phyloP scores from a whole-genome alignment of 2,113 vertebrate genomes.

The Noturus placidus region DNA sequence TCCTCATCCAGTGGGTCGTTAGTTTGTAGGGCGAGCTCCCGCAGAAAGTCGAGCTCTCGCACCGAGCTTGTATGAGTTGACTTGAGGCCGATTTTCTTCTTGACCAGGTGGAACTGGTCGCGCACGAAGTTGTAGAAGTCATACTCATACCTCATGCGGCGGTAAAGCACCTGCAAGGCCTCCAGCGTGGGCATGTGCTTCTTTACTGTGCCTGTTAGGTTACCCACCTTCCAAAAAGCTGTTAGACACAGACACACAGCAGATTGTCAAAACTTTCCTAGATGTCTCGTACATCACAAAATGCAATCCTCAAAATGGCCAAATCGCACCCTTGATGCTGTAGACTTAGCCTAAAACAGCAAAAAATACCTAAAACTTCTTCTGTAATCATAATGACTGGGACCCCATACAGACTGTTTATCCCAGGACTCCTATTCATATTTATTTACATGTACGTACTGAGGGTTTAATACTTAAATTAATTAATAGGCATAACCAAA shows the following conservation, averaged over 20 bases:
- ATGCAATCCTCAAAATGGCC: not conserved
- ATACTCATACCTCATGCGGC: slow-evolving; percentile 94
- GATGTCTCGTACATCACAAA: not conserved
- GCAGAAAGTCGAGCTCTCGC: slow-evolving; percentile 74
- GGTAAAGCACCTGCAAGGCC: slow-evolving; percentile 92
- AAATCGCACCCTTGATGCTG: not conserved
- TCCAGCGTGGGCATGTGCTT: slow-evolving; percentile 90
- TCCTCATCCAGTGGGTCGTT: slow-evolving; percentile 82
- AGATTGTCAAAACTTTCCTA: not conserved
- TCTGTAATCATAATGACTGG: not conserved
- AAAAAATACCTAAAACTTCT: not conserved
- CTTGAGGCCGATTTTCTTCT: slow-evolving; percentile 94
- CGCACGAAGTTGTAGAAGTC: slow-evolving; percentile 96
- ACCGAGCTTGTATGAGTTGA: slow-evolving; percentile 68
- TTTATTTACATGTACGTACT: not conserved
- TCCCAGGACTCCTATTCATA: not conserved
- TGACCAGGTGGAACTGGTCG: slow-evolving; percentile 92
- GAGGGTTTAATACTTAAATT: not conserved
- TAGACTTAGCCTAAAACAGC: not conserved
- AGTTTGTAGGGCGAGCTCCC: slow-evolving; percentile 83
- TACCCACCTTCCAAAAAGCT: slow-evolving; percentile 95
- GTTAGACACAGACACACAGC: slow-evolving; percentile 27
- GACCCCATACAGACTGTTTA: not conserved
- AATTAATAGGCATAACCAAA: too few relatives aligned
- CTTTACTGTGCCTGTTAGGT: slow-evolving; percentile 94